Conservation (phyloP, 2,888 invertebrate species). For the Polydrusus pterygomalis region DNA sequence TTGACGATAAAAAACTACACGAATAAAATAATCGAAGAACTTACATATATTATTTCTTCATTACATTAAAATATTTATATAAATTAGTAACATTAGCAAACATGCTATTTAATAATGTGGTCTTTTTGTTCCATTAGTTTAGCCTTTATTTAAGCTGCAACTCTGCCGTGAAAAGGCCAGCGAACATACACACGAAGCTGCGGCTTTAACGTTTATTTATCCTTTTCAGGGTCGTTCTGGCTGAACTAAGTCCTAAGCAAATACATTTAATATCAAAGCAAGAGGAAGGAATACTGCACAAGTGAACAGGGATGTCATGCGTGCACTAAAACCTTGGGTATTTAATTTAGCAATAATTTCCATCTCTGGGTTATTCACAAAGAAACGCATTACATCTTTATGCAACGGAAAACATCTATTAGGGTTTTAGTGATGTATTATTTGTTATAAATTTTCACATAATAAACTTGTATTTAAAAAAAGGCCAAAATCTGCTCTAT, state of each 20-base stretch:
- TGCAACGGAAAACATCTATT: no score
- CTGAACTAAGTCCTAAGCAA: constrained; percentile 15
- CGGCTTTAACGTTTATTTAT: constrained; percentile 20
- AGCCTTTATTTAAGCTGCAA: constrained; percentile 20
- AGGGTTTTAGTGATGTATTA: no score
- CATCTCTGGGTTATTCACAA: constrained; percentile 17
- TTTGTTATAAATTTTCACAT: no score
- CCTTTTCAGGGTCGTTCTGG: constrained; percentile 19
- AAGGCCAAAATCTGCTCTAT: background rate
- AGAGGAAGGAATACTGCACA: constrained; percentile 25
- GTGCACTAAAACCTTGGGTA: constrained; percentile 56
- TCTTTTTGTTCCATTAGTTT: constrained; percentile 35
- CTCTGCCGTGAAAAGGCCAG: constrained; percentile 20
- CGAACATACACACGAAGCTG: constrained; percentile 17
- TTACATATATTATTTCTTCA: no score
- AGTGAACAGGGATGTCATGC: constrained; percentile 25
- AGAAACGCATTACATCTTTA: background rate
- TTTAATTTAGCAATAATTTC: constrained; percentile 30
- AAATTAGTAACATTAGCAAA: constrained; percentile 39
- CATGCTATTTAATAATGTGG: constrained; percentile 28
- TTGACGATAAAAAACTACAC: no score
- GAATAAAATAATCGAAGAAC: no score
- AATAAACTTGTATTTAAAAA: no score
- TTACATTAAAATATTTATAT: no score
- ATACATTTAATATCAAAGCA: constrained; percentile 25